Evolutionary conservation across 37 sponge, comb jelly and placozoan species (phyloP).

Genomic region (Tethya wilhelma): DNA sequence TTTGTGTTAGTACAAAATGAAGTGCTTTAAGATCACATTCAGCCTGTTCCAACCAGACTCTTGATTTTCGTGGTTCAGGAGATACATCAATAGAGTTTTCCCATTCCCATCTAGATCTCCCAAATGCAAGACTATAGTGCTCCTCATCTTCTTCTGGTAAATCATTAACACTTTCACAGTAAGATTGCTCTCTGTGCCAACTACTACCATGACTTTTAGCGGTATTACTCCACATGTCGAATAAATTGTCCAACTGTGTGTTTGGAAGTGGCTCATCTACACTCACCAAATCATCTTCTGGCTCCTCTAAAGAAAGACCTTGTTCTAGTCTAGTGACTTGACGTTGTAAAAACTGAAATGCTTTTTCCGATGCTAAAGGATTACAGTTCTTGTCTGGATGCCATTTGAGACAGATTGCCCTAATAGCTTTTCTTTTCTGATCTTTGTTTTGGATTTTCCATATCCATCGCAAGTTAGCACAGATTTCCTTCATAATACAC

Average conservation of each 20-base stretch:
- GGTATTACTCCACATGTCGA: conserved; percentile 10
- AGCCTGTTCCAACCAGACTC: conserved; percentile 54
- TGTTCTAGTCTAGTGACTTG: not conserved
- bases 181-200: not conserved
- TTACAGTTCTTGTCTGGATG: conserved; percentile 13
- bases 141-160: too few relatives aligned
- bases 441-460: conserved; percentile 6
- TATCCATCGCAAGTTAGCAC: conserved; percentile 5
- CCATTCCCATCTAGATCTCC: not conserved
- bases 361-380: not conserved
- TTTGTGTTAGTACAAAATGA: not conserved
- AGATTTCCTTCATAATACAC: not conserved
- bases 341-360: conserved; percentile 2
- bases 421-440: conserved; percentile 17
- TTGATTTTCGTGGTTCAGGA: conserved; percentile 3
- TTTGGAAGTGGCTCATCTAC: not conserved
- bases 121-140: too few relatives aligned
- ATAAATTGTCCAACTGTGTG: too few relatives aligned
- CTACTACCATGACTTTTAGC: not conserved
- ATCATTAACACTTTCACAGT: too few relatives aligned
- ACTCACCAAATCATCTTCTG: not conserved
- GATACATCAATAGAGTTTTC: not conserved
- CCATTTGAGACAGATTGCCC: conserved; percentile 16
- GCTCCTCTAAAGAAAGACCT: not conserved
- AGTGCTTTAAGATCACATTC: conserved; percentile 36